Evolutionary conservation across 2,113 vertebrate species (phyloP), one percentile per base, ranked within the genome.

Genomic region (Dicaeum eximium): DNA sequence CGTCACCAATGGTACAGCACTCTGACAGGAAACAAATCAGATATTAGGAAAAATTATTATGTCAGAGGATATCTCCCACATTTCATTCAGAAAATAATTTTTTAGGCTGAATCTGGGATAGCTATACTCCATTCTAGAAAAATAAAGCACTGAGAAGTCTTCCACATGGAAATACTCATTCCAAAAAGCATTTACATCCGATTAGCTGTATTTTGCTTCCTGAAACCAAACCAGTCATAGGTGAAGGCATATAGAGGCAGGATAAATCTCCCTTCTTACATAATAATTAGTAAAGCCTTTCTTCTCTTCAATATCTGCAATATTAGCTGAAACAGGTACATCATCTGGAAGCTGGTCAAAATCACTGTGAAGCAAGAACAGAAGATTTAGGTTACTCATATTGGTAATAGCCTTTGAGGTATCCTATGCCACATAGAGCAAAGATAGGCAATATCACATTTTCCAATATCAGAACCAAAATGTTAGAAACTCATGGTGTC

Each of bases 321-420:
- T 98, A 92, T 98, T 98, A 88, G 99, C 99, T 5, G 98, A 99
- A 94, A 99, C 37, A 1, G 99, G 98, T 31, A 99, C 95, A 22
- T 99, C 98, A 35, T 99, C 97, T 1, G 99, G 99, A 60, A 99
- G 98, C 97, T 99, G 99, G 37, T 99, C 99, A 58, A 99, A 99
- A 96, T 99, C 99, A 74, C 98, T 98, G 95, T 40, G 42, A 78
- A 91, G 50, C 2, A 82, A 86, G 75, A 79, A 70, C 25, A 61
- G 75, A 83, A 92, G 27, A 80, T 50, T 42, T 27, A 71, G 47
- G 53, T 93, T 64, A 79, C 8, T 87, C 2, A 35, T 33, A 42
- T 15, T 50, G 30, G 8, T 13, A 33, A 15, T 35, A 57, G 60
- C 19, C 33, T 22, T 65, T 2, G 4, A 20, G 13, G 7, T 50